These are phyloP conservation scores for Drosophila robusta DNA, from an alignment of 2,888 invertebrate species.

Conservation along the genomic window DNA sequence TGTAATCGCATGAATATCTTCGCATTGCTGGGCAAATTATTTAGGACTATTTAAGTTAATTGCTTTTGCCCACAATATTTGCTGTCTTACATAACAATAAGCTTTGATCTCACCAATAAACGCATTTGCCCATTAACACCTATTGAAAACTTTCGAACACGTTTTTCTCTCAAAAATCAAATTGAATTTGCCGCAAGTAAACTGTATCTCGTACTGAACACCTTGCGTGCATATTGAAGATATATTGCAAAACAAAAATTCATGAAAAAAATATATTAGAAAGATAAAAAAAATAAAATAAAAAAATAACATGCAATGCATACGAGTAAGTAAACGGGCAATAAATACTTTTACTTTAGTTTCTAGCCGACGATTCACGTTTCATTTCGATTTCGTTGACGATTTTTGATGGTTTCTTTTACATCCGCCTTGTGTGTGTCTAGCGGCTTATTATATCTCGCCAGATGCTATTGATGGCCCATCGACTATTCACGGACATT, in stretches of 20 bases:
- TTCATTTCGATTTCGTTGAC: slow-evolving; percentile 37
- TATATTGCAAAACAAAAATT: slow-evolving; percentile 10
- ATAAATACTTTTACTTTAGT: slow-evolving; percentile 39
- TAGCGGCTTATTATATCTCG: slow-evolving; percentile 12
- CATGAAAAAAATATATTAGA: slow-evolving; percentile 1
- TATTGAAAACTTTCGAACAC: slow-evolving; percentile 35
- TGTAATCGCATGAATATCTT: background rate
- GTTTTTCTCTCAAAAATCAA: slow-evolving; percentile 36
- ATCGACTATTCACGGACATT: slow-evolving; percentile 36
- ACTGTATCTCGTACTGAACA: slow-evolving; percentile 19
- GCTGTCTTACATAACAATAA: slow-evolving; percentile 18
- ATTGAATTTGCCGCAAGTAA: slow-evolving; percentile 20
- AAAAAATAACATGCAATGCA: slow-evolving; percentile 38
- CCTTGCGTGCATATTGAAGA: slow-evolving; percentile 57
- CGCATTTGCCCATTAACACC: slow-evolving; percentile 46
- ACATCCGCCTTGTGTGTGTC: slow-evolving; percentile 47
- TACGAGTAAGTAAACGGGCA: slow-evolving; percentile 9
- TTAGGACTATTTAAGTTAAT: slow-evolving; percentile 12
- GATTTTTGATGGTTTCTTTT: slow-evolving; percentile 28
- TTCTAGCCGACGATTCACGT: slow-evolving; percentile 14
- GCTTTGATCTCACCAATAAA: slow-evolving; percentile 12
- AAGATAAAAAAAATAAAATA: slow-evolving; percentile 1
- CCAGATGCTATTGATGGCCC: slow-evolving; percentile 44
- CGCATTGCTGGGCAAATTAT: background rate
- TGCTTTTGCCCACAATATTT: slow-evolving; percentile 17